Conservation (phyloP, 2,113 vertebrate genomes). For the Phoxinus phoxinus region DNA sequence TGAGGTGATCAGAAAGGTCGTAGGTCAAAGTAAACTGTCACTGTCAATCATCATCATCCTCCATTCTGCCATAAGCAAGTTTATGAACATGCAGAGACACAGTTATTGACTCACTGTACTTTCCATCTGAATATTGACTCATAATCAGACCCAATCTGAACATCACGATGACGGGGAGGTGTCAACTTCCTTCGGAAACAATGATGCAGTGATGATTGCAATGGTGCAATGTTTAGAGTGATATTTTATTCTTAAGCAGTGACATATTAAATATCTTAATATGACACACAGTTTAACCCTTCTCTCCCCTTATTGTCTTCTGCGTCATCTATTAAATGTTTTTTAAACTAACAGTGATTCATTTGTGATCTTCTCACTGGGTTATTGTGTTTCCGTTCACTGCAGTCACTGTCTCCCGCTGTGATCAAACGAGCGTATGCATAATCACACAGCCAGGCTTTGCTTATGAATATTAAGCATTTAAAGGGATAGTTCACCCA, state of each 20-base stretch:
- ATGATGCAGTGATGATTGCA: too few relatives aligned
- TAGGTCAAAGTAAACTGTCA: not conserved
- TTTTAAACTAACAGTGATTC: not conserved
- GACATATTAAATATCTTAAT: not conserved
- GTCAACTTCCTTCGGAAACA: not conserved
- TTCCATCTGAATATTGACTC: constrained; percentile 10
- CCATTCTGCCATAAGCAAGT: not conserved
- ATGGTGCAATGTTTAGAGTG: not conserved
- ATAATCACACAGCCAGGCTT: not conserved
- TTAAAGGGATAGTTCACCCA: not conserved
- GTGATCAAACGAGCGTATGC: not conserved
- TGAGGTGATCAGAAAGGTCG: not conserved
- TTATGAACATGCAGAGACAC: not conserved
- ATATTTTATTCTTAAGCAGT: not conserved
- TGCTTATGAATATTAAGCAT: constrained; percentile 16
- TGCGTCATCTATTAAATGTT: not conserved
- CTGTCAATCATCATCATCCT: not conserved
- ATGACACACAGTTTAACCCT: not conserved
- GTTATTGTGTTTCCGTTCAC: not conserved
- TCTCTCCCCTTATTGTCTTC: not conserved
- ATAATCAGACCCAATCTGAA: not conserved
- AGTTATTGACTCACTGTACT: constrained; percentile 29
- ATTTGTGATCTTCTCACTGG: not conserved
- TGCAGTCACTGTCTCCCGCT: constrained; percentile 14
- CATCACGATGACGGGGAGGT: too few relatives aligned